These are phyloP conservation scores for Heterodera carotae DNA, from an alignment of 1,140 invertebrate genomes.

Conservation along the genomic window DNA sequence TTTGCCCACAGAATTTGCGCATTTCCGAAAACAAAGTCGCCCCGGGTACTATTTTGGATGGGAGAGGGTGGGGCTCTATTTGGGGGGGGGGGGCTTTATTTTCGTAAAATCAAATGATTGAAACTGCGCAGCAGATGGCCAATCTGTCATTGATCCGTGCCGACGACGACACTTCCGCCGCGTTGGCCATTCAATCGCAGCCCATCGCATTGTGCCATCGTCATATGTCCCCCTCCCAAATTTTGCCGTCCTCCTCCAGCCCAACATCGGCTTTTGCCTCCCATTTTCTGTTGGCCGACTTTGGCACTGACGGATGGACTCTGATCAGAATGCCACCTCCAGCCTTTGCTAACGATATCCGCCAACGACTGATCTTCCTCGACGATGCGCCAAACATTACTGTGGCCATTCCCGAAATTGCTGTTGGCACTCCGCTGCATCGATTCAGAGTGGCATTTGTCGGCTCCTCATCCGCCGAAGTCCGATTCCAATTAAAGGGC, in stretches of 20 bases:
- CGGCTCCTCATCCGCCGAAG: background rate
- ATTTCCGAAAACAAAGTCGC: too few relatives aligned
- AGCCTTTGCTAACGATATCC: background rate
- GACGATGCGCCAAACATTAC: background rate
- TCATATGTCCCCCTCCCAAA: too few relatives aligned
- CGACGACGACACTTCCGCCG: background rate
- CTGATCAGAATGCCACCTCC: background rate
- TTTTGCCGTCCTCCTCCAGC: background rate
- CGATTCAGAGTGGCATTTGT: background rate
- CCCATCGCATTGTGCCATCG: background rate
- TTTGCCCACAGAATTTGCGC: background rate
- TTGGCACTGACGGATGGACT: slow-evolving; percentile 3
- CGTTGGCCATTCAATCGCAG: background rate
- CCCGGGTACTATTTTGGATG: too few relatives aligned
- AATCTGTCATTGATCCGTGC: background rate
- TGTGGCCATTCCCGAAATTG: background rate
- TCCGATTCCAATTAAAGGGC: background rate
- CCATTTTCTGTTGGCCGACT: background rate
- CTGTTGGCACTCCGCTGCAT: background rate
- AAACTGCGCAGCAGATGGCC: too few relatives aligned
- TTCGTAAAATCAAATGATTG: too few relatives aligned
- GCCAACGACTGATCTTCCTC: background rate
- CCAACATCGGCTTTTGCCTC: background rate
- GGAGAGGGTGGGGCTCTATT: too few relatives aligned
- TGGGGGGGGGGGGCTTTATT: too few relatives aligned